These are phyloP conservation scores for Rutpela maculata DNA, from an alignment of 2,888 invertebrate genomes.

Conservation along the genomic window DNA sequence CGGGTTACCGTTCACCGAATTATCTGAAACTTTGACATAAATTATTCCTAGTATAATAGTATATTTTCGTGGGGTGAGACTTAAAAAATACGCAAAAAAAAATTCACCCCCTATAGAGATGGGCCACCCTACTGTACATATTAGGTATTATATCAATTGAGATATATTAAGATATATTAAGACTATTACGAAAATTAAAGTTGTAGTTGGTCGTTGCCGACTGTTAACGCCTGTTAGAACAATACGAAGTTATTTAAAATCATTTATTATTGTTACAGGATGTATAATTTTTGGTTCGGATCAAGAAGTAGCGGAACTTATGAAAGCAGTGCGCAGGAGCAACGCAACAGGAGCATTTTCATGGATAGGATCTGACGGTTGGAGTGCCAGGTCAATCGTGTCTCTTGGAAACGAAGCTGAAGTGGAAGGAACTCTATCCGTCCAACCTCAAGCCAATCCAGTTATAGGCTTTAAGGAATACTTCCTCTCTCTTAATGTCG, in stretches of 20 bases:
- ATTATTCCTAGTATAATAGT: too few species aligned
- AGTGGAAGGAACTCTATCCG: constrained; percentile 95
- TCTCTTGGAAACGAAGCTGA: constrained; percentile 92
- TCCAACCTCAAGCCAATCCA: constrained; percentile 94
- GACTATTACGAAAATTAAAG: too few species aligned
- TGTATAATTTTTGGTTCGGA: constrained; percentile 97
- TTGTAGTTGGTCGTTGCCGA: too few species aligned
- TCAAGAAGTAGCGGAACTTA: constrained; percentile 96
- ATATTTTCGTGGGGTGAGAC: too few species aligned
- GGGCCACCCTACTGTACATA: too few species aligned
- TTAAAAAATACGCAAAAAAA: too few species aligned
- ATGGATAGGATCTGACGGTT: constrained; percentile 98
- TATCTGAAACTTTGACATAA: too few species aligned
- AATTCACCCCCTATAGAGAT: too few species aligned
- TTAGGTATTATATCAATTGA: too few species aligned
- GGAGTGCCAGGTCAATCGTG: constrained; percentile 92
- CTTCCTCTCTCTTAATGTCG: constrained; percentile 88
- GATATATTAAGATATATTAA: too few species aligned
- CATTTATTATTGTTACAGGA: constrained; percentile 76
- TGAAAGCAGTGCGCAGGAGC: constrained; percentile 91
- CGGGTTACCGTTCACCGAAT: too few species aligned
- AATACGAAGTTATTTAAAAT: not conserved
- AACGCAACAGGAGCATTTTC: constrained; percentile 94
- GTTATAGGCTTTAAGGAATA: constrained; percentile 92
- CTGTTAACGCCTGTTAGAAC: too few species aligned